Evolutionary conservation across 2,888 invertebrate genomes (phyloP).

Genomic region (Heteropelma amictum): DNA sequence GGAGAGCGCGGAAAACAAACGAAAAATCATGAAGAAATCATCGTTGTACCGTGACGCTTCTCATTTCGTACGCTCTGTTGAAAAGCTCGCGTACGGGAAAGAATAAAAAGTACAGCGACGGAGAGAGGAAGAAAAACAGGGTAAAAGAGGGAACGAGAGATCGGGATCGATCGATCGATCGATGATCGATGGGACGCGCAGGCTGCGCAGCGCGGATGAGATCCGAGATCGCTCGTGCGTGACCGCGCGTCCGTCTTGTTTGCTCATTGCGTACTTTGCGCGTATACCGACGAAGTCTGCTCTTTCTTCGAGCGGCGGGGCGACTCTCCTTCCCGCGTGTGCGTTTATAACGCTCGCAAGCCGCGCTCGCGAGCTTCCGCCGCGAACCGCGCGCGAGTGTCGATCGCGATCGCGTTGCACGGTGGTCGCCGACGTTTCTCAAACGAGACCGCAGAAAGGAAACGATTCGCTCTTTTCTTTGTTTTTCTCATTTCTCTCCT

Average conservation of each 20-base stretch:
- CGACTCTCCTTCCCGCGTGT: neutral
- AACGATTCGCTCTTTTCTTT: conserved; percentile 1
- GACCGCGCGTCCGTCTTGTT: conserved; percentile 54
- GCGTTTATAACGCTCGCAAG: too few species aligned
- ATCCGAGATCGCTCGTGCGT: conserved; percentile 54
- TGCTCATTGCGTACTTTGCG: conserved; percentile 47
- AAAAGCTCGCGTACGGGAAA: conserved; percentile 11
- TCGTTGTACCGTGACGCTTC: too few species aligned
- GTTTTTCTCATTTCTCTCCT: neutral
- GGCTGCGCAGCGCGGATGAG: conserved; percentile 38
- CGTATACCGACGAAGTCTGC: too few species aligned
- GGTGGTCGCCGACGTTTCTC: conserved; percentile 52
- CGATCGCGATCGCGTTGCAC: conserved; percentile 45
- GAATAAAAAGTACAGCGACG: neutral
- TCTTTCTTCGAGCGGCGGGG: neutral
- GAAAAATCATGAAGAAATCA: too few species aligned
- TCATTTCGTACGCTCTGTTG: neutral
- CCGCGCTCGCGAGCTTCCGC: too few species aligned
- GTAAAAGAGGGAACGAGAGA: conserved; percentile 13
- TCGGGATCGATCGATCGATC: conserved; percentile 44
- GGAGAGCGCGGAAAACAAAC: too few species aligned
- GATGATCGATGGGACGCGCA: too few species aligned
- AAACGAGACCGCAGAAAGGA: conserved; percentile 48
- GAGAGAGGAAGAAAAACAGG: neutral
- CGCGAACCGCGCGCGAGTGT: too few species aligned